phyloP scores from a whole-genome alignment of 2,113 vertebrate genomes.

The Deroptyus accipitrinus region DNA sequence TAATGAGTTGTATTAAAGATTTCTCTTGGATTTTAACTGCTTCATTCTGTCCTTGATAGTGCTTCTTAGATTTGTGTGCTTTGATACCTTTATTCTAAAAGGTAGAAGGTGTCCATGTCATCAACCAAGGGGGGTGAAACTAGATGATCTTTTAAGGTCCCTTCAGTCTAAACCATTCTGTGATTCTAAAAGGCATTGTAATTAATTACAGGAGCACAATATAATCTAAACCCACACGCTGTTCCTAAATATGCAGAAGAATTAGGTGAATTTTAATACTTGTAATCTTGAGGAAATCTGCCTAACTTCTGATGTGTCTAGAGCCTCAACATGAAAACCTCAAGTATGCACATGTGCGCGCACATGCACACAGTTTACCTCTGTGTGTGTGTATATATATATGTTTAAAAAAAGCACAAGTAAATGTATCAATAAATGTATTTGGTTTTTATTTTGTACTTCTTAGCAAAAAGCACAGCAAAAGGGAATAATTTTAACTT shows the following conservation, averaged over 20 bases:
- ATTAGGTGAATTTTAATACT: not conserved
- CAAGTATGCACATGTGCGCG: fast-evolving
- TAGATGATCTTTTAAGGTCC: not conserved
- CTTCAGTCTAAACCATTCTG: not conserved
- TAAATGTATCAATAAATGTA: not conserved
- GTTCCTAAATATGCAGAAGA: not conserved
- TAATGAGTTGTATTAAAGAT: not conserved
- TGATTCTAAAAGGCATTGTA: not conserved
- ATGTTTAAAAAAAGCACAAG: not conserved
- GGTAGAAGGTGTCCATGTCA: not conserved
- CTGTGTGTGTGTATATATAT: fast-evolving
- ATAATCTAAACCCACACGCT: not conserved
- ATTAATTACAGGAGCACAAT: not conserved
- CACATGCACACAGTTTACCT: fast-evolving
- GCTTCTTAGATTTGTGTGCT: not conserved
- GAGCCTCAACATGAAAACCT: not conserved
- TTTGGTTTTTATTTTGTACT: not conserved
- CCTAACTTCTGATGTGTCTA: not conserved
- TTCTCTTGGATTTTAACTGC: not conserved
- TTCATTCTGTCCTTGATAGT: not conserved
- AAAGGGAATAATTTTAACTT: not conserved
- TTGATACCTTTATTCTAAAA: not conserved
- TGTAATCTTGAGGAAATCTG: not conserved
- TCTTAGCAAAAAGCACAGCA: not conserved
- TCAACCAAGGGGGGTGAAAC: not conserved